Percentiles rank a stretch among this genome's conserved stretches.
phyloP scores from a whole-genome alignment of 2,888 invertebrate genomes.

The Plagodis pulveraria region DNA sequence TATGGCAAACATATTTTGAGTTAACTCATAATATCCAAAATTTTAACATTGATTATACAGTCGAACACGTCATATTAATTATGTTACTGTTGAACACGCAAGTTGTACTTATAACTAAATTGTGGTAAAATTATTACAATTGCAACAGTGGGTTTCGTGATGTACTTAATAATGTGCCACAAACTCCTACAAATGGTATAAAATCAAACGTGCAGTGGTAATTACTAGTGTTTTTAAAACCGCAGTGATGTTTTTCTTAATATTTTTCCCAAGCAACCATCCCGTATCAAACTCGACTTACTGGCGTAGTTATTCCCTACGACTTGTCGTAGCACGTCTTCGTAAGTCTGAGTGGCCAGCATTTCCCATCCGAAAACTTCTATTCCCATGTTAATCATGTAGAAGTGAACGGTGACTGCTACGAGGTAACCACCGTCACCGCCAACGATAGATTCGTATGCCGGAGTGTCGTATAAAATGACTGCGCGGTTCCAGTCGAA shows the following conservation, averaged over 20 bases:
- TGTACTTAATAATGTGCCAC: background rate
- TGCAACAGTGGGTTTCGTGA: too few relatives aligned
- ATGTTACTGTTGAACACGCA: too few relatives aligned
- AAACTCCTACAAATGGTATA: slow-evolving; percentile 1
- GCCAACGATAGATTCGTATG: slow-evolving; percentile 88
- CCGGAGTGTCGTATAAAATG: slow-evolving; percentile 90
- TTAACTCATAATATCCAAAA: too few relatives aligned
- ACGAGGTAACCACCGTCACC: slow-evolving; percentile 90
- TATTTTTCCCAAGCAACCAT: slow-evolving; percentile 15
- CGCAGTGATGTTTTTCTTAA: slow-evolving; percentile 5
- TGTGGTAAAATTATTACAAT: too few relatives aligned
- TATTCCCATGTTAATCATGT: slow-evolving; percentile 66
- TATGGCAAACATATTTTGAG: too few relatives aligned
- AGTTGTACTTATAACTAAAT: too few relatives aligned
- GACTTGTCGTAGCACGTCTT: slow-evolving; percentile 76
- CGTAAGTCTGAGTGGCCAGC: slow-evolving; percentile 63
- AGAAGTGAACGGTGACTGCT: slow-evolving; percentile 89
- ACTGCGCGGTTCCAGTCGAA: slow-evolving; percentile 90
- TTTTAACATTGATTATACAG: too few relatives aligned
- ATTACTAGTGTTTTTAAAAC: slow-evolving; percentile 17
- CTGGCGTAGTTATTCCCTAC: slow-evolving; percentile 82
- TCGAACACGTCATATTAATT: too few relatives aligned
- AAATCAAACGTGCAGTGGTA: slow-evolving; percentile 19
- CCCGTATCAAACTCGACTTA: slow-evolving; percentile 68
- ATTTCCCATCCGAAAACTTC: slow-evolving; percentile 66